Base-by-base conservation (phyloP, 1,140 invertebrate genomes). In the Latrodectus geometricus region DNA sequence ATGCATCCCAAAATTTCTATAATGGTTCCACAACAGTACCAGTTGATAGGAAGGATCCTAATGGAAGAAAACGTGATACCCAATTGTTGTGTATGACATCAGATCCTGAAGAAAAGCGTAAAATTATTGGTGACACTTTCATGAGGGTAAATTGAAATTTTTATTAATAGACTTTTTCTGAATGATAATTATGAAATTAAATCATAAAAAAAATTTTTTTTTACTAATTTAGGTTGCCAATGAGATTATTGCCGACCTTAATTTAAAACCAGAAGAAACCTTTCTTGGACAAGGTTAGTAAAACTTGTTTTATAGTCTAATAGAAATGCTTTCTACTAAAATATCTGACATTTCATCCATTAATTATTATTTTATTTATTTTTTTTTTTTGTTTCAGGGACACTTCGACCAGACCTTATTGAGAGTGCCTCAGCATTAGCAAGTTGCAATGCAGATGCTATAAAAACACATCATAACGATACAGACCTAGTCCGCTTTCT, bases 401-500 rank as follows among this genome's bases (percentile, higher is more conserved):
- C 98, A 0, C 93, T 99, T 0, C 93, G 98, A 90, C 98, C 98
- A 23, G 98, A 99, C 93, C 93, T 99, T 85, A 99, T 99, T 90
- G 98, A 99, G 92, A 98, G 97, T 88, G 98, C 98, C 7, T 99
- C 97, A 48, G 90, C 93, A 74, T 89, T 98, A 89, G 97, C 94
- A 66, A 98, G 96, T 89, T 90, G 91, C 9, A 94, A 94, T 89
- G 98, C 98, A 9, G 96, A 98, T 91, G 95, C 95, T 15, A 99
- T 99, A 89, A 99, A 99, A 92, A 99, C 98, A n/a, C 98, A 99
- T 92, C 98, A 99, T 92, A 99, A 99, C 91, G 98, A 99, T 91
- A 99, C 96, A 56, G 97, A 97, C 90, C 93, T 99, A 23, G 97
- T 99, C n/a, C 92, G 97, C 88, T 93, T 95, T 90, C 92, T 99